phyloP scores from a whole-genome alignment of 2,888 invertebrate genomes.

The Orthosia gothica region DNA sequence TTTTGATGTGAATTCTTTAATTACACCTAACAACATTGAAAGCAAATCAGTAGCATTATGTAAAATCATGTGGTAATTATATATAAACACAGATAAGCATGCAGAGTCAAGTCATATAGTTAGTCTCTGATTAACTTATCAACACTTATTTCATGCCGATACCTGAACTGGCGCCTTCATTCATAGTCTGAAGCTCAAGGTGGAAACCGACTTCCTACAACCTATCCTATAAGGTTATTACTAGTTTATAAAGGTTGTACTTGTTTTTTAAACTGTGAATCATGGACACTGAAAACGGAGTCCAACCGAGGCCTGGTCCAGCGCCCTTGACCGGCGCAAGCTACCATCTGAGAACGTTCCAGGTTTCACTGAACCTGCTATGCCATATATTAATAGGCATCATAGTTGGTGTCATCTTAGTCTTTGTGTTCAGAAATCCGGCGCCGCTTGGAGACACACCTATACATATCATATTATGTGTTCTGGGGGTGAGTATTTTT shows the following conservation, averaged over 20 bases:
- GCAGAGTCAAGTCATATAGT: slow-evolving; percentile 14
- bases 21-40: background rate
- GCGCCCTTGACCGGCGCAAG: slow-evolving; percentile 1
- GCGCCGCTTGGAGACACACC: slow-evolving; percentile 74
- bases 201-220: background rate
- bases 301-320: background rate
- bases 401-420: slow-evolving; percentile 74
- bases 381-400: slow-evolving; percentile 82
- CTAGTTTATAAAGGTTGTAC: too few relatives aligned
- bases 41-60: background rate
- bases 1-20: too few relatives aligned
- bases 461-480: slow-evolving; percentile 82
- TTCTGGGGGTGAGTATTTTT: slow-evolving; percentile 82
- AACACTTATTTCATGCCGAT: slow-evolving; percentile 32
- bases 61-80: background rate
- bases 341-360: slow-evolving; percentile 73
- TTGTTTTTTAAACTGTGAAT: slow-evolving; percentile 24
- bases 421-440: slow-evolving; percentile 76
- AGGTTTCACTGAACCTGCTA: slow-evolving; percentile 76
- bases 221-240: too few relatives aligned
- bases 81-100: background rate
- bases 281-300: slow-evolving; percentile 52
- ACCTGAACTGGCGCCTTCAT: slow-evolving; percentile 29
- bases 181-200: slow-evolving; percentile 34
- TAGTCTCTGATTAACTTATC: slow-evolving; percentile 60